A percentile compares a stretch with the other conserved stretches of the same genome.
phyloP scores from a whole-genome alignment of 2,113 vertebrate species.

The Leucopternis melanops region DNA sequence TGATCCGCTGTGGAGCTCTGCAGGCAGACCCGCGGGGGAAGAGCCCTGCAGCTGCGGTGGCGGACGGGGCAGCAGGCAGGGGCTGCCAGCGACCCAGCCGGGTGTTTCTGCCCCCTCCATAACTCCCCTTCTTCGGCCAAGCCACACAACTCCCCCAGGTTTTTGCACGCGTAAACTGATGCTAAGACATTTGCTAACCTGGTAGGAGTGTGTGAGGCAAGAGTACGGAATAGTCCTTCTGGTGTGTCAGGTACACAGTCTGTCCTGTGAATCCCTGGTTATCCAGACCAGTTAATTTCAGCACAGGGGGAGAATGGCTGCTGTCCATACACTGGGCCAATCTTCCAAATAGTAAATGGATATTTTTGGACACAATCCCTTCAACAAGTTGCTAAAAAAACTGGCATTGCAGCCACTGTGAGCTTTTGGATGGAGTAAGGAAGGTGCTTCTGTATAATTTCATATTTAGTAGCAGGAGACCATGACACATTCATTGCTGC shows the following conservation, averaged over 20 bases:
- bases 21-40: background rate
- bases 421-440: background rate
- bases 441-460: background rate
- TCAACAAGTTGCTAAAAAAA: background rate
- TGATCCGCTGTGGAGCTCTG: background rate
- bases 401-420: background rate
- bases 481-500: background rate
- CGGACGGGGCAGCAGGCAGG: fast-evolving
- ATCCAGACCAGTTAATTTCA: background rate
- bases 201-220: background rate
- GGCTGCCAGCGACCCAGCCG: background rate
- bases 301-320: background rate
- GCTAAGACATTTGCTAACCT: background rate
- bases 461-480: background rate
- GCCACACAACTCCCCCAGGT: fast-evolving
- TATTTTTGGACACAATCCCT: background rate
- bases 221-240: background rate
- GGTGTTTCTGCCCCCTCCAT: background rate
- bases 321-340: background rate
- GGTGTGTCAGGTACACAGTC: background rate
- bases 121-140: background rate
- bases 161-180: background rate
- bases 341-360: background rate
- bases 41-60: background rate
- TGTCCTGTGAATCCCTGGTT: background rate